Evolutionary conservation across 2,113 vertebrate genomes (phyloP).

Genomic region (Lophura nycthemera): DNA sequence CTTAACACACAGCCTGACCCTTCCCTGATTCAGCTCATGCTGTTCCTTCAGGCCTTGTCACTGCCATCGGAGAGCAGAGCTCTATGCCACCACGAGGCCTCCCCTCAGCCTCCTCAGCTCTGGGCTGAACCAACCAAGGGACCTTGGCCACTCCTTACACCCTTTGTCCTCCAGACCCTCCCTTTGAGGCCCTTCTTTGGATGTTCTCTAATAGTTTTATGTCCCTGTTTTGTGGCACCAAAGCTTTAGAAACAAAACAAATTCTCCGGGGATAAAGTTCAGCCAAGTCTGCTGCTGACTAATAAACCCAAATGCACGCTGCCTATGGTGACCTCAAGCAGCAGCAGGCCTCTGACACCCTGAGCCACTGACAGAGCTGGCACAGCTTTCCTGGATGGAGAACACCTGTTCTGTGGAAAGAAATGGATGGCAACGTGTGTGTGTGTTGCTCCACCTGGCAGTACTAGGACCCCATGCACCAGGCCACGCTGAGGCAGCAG

Average conservation of each 20-base stretch:
- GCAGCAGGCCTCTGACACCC: neutral
- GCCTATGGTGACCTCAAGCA: neutral
- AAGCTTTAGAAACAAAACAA: neutral
- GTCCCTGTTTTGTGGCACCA: neutral
- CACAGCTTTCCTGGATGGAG: neutral
- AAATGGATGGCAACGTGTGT: neutral
- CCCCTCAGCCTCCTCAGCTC: neutral
- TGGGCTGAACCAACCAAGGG: neutral
- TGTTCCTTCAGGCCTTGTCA: neutral
- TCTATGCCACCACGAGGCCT: too few relatives aligned
- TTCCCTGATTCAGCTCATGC: neutral
- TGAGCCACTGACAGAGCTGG: neutral
- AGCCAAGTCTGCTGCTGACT: neutral
- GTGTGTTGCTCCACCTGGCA: neutral
- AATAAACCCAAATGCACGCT: neutral
- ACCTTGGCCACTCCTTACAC: neutral
- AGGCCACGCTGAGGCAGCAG: constrained; percentile 2
- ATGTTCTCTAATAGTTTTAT: neutral
- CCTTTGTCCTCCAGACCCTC: neutral
- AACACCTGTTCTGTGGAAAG: neutral
- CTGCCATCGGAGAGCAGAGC: neutral
- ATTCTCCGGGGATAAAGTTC: neutral
- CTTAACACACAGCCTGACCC: too few relatives aligned
- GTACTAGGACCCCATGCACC: neutral
- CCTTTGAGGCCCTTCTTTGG: neutral